A percentile compares a stretch with the other conserved stretches of the same genome.
Evolutionary conservation across 2,888 invertebrate genomes (phyloP).

Genomic region (Ernsta delagoae): DNA sequence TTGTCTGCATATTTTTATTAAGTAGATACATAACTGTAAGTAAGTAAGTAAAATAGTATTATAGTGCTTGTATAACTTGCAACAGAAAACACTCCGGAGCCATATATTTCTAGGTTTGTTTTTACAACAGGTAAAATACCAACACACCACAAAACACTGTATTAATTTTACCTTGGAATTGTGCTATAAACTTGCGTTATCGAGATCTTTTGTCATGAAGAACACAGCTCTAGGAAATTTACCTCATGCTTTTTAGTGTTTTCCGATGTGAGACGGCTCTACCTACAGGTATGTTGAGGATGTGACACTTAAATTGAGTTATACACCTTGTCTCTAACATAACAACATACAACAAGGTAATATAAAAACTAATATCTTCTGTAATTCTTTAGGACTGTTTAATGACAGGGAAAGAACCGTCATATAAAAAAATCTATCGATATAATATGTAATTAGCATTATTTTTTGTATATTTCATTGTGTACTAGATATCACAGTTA

Average conservation of each 20-base stretch:
- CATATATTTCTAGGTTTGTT: constrained; percentile 1
- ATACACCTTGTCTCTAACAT: no score
- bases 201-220: constrained; percentile 7
- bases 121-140: neutral
- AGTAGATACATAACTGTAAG: no score
- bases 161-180: constrained; percentile 9
- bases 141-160: neutral
- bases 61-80: neutral
- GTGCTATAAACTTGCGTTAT: constrained; percentile 12
- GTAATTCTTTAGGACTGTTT: no score
- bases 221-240: constrained; percentile 4
- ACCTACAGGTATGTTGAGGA: neutral
- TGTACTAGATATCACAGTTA: no score
- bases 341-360: no score
- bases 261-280: constrained; percentile 10
- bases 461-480: no score
- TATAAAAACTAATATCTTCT: no score
- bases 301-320: neutral
- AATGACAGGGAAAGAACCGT: no score
- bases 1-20: no score
- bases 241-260: constrained; percentile 8
- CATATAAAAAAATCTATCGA: no score
- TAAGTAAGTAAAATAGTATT: neutral
- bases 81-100: neutral
- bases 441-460: no score